phyloP scores from a whole-genome alignment of 1,140 invertebrate genomes.

The Helicoverpa zea region DNA sequence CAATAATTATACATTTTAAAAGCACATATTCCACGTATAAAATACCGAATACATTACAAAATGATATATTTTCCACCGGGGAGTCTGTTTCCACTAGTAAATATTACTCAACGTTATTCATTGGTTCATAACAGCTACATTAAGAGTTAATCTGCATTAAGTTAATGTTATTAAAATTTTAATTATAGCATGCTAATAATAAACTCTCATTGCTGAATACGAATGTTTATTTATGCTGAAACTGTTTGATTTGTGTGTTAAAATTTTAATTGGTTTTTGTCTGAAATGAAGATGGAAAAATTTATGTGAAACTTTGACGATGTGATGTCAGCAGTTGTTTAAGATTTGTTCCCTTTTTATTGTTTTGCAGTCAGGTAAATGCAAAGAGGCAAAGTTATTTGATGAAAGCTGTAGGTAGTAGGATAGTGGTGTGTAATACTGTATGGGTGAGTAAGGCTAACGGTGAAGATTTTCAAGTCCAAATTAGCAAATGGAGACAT shows the following conservation, averaged over 20 bases:
- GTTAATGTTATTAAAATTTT: slow-evolving; percentile 28
- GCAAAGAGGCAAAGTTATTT: too few species aligned
- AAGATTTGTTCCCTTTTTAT: too few species aligned
- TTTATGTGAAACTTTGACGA: background rate
- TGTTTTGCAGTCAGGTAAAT: too few species aligned
- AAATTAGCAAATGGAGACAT: too few species aligned
- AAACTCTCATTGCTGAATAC: slow-evolving; percentile 11
- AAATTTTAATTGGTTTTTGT: background rate
- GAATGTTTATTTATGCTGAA: background rate
- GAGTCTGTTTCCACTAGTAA: background rate
- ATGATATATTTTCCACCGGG: background rate
- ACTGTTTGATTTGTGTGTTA: background rate
- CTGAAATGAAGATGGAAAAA: background rate
- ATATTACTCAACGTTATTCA: background rate
- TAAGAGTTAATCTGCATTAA: slow-evolving; percentile 10
- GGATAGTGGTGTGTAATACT: too few species aligned
- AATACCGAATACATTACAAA: background rate
- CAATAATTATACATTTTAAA: background rate
- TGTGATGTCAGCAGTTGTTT: too few species aligned
- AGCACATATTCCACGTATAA: background rate
- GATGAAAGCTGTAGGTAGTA: too few species aligned
- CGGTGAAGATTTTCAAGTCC: too few species aligned
- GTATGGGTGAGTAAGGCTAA: too few species aligned
- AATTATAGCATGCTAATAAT: slow-evolving; percentile 36
- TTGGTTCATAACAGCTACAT: slow-evolving; percentile 7